Conservation (phyloP, 1,140 invertebrate species). For the Atopsyche davidsoni region DNA sequence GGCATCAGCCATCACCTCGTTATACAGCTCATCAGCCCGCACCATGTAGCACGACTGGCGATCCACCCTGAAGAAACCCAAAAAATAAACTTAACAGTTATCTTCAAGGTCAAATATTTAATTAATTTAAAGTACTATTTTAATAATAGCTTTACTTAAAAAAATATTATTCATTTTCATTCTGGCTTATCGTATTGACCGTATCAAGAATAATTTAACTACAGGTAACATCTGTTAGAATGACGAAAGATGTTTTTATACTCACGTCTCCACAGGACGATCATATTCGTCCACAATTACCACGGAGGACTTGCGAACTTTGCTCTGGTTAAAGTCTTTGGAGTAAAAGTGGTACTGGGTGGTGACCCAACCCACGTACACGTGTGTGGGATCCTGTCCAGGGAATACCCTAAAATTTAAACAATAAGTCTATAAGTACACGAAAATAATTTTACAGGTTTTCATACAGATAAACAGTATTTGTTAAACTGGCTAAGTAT, state of each 20-base stretch:
- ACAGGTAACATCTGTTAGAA: constrained; percentile 14
- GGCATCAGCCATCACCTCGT: constrained; percentile 87
- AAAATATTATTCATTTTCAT: no score
- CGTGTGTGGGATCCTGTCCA: constrained; percentile 94
- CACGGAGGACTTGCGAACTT: constrained; percentile 81
- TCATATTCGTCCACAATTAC: constrained; percentile 75
- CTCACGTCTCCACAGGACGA: constrained; percentile 63
- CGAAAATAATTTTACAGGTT: no score
- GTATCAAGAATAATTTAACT: constrained; percentile 8
- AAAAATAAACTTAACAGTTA: constrained; percentile 9
- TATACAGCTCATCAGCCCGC: constrained; percentile 91
- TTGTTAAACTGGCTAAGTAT: no score
- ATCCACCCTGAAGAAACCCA: constrained; percentile 67
- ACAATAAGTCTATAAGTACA: no score
- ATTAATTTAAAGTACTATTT: background rate
- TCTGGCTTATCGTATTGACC: background rate
- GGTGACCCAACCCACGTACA: constrained; percentile 99
- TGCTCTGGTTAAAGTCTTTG: constrained; percentile 84
- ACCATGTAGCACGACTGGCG: constrained; percentile 98
- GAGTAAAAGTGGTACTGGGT: constrained; percentile 90
- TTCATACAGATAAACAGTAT: no score
- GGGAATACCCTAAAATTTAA: constrained; percentile 81
- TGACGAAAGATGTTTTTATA: constrained; percentile 10
- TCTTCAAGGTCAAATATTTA: background rate
- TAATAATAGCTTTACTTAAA: background rate